phyloP scores from a whole-genome alignment of 2,888 invertebrate genomes.

The Pyrrhosoma nymphula region DNA sequence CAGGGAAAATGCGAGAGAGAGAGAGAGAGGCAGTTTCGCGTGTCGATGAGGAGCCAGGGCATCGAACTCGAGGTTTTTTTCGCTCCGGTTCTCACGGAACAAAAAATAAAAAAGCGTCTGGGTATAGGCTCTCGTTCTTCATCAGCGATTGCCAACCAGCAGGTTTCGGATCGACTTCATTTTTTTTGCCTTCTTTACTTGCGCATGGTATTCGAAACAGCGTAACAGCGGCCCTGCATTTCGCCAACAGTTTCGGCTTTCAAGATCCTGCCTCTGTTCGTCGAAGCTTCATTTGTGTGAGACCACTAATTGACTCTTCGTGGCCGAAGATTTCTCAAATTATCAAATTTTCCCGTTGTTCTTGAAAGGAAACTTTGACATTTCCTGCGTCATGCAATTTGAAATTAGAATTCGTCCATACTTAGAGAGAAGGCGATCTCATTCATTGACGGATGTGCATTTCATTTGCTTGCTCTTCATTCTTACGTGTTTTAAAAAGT shows the following conservation, averaged over 20 bases:
- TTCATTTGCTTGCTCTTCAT: too few species aligned
- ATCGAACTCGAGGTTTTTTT: slow-evolving; percentile 4
- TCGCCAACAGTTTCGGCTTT: neutral
- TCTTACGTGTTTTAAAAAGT: too few species aligned
- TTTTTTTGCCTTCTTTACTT: neutral
- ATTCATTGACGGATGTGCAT: too few species aligned
- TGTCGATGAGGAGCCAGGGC: slow-evolving; percentile 29
- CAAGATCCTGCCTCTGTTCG: neutral
- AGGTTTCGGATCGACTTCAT: neutral
- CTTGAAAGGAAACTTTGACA: too few species aligned
- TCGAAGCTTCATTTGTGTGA: neutral
- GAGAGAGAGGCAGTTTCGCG: neutral
- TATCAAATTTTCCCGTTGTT: too few species aligned
- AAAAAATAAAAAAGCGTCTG: neutral
- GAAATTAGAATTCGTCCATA: too few species aligned
- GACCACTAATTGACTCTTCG: too few species aligned
- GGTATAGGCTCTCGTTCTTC: neutral
- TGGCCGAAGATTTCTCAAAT: too few species aligned
- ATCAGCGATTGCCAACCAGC: slow-evolving; percentile 17
- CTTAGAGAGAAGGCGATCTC: too few species aligned
- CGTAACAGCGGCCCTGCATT: neutral
- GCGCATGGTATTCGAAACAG: neutral
- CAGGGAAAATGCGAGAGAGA: neutral
- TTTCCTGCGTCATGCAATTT: too few species aligned
- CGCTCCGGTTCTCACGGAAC: neutral